Evolutionary conservation across 2,888 invertebrate species (phyloP).

Genomic region (Coenonympha glycerion): DNA sequence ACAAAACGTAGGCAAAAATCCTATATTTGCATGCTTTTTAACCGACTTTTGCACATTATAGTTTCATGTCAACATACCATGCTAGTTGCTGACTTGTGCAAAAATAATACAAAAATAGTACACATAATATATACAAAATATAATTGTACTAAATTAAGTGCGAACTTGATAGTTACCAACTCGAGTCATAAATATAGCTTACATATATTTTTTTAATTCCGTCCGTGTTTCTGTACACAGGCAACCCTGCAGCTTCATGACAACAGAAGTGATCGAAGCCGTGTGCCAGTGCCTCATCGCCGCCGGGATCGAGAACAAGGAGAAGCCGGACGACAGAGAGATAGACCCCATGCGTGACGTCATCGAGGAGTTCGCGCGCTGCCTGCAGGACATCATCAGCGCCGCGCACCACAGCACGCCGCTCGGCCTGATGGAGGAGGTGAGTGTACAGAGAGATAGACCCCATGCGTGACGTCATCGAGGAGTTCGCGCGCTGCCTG

Average conservation of each 20-base stretch:
- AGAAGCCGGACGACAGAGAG: conserved; percentile 87
- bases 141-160: no score
- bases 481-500: conserved; percentile 96
- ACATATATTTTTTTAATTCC: no score
- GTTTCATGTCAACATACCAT: no score
- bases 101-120: no score
- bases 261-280: conserved; percentile 95
- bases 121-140: no score
- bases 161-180: no score
- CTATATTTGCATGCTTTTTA: no score
- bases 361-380: conserved; percentile 95
- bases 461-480: conserved; percentile 85
- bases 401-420: conserved; percentile 48
- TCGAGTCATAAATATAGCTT: no score
- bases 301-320: conserved; percentile 90
- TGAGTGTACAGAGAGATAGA: conserved; percentile 83
- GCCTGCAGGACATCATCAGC: conserved; percentile 91
- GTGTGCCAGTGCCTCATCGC: conserved; percentile 96
- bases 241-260: conserved; percentile 93
- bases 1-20: no score
- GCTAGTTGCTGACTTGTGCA: no score
- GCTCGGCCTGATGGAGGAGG: conserved; percentile 35
- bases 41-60: no score
- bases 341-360: conserved; percentile 85
- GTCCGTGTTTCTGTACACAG: conserved; percentile 53